phyloP scores from a whole-genome alignment of 2,113 vertebrate genomes.

The Oncorhynchus nerka region DNA sequence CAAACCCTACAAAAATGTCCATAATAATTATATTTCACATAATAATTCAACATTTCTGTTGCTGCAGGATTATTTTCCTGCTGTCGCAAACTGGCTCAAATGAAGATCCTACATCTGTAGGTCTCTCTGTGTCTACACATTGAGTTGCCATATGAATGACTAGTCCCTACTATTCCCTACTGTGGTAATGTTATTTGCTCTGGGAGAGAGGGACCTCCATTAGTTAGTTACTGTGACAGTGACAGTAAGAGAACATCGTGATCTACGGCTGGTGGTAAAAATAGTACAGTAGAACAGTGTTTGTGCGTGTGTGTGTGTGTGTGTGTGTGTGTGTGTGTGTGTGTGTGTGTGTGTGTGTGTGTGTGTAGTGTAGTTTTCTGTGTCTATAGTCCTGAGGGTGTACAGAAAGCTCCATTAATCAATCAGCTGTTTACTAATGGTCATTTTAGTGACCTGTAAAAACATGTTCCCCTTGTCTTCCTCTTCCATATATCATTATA shows the following conservation, averaged over 20 bases:
- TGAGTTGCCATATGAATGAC: no score
- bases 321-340: no score
- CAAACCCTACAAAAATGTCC: no score
- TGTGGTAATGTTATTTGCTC: background rate
- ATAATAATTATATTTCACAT: no score
- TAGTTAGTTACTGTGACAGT: background rate
- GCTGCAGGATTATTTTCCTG: background rate
- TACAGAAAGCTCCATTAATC: background rate
- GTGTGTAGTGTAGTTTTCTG: no score
- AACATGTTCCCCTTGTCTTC: no score
- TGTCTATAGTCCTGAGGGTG: no score
- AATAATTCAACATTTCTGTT: background rate
- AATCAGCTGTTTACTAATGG: background rate
- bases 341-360: no score
- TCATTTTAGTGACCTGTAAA: background rate
- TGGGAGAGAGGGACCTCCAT: background rate
- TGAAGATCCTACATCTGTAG: background rate
- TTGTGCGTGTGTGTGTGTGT: no score
- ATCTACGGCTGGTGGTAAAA: background rate
- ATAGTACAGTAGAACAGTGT: background rate
- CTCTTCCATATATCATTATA: no score
- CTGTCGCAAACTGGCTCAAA: no score
- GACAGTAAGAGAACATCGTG: background rate
- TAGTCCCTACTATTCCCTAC: background rate
- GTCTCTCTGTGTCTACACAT: background rate